These are phyloP conservation scores for Coleophora deauratella DNA, from an alignment of 2,888 invertebrate species.

Conservation along the genomic window DNA sequence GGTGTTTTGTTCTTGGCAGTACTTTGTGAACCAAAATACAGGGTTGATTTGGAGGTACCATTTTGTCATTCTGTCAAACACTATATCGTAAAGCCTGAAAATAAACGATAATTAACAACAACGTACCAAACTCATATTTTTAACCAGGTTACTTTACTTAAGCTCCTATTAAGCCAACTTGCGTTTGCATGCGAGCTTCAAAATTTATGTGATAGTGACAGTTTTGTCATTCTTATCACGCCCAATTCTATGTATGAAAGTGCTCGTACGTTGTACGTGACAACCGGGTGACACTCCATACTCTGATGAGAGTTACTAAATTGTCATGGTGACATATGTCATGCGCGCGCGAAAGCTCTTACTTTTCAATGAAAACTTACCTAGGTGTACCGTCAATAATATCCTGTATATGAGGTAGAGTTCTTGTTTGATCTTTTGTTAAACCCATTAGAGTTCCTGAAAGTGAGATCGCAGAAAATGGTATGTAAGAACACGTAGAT, in stretches of 20 bases:
- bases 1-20: conserved; percentile 19
- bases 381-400: conserved; percentile 32
- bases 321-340: too few species aligned
- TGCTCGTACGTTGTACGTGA: too few species aligned
- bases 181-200: too few species aligned
- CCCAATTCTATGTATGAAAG: too few species aligned
- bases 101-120: neutral
- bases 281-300: too few species aligned
- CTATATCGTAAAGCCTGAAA: conserved; percentile 41
- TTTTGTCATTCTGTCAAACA: conserved; percentile 51
- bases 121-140: neutral
- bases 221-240: conserved; percentile 2
- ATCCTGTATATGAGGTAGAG: conserved; percentile 34
- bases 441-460: conserved; percentile 53
- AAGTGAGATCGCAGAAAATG: conserved; percentile 16
- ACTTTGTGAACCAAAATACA: conserved; percentile 35
- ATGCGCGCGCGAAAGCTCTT: too few species aligned
- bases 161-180: too few species aligned
- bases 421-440: conserved; percentile 37
- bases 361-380: too few species aligned
- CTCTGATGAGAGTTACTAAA: too few species aligned
- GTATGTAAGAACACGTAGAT: too few species aligned
- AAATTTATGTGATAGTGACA: neutral
- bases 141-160: too few species aligned
- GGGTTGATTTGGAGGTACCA: conserved; percentile 57